These are phyloP conservation scores for Otocyon megalotis DNA, from an alignment of 2,113 vertebrate species.

Conservation along the genomic window DNA sequence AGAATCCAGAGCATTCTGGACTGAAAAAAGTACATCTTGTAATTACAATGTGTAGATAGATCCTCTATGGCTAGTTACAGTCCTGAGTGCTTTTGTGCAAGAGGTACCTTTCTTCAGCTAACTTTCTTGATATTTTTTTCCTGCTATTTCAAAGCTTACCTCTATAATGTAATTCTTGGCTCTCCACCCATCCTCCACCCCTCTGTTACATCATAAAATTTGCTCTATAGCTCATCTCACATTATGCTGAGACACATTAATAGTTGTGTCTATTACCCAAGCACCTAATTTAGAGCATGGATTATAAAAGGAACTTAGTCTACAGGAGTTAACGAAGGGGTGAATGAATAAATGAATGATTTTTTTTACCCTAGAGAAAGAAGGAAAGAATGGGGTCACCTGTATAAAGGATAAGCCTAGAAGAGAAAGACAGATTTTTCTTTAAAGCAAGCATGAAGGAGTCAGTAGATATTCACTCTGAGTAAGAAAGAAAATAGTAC, in stretches of 20 bases:
- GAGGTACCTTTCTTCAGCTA: neutral
- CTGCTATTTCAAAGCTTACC: neutral
- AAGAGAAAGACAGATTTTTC: neutral
- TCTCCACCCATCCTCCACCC: neutral
- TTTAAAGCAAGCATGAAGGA: neutral
- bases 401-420: neutral
- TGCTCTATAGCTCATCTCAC: neutral
- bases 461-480: neutral
- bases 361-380: neutral
- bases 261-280: neutral
- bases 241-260: neutral
- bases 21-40: neutral
- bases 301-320: neutral
- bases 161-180: neutral
- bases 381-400: neutral
- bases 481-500: neutral
- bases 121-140: neutral
- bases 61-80: neutral
- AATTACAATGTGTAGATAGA: neutral
- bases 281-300: neutral
- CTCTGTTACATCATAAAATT: neutral
- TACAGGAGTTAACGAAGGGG: neutral
- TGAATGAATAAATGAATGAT: neutral
- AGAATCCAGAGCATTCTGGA: neutral
- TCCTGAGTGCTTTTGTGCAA: neutral